These are phyloP conservation scores for Microctonus aethiopoides DNA, from an alignment of 2,888 invertebrate species.

Conservation along the genomic window DNA sequence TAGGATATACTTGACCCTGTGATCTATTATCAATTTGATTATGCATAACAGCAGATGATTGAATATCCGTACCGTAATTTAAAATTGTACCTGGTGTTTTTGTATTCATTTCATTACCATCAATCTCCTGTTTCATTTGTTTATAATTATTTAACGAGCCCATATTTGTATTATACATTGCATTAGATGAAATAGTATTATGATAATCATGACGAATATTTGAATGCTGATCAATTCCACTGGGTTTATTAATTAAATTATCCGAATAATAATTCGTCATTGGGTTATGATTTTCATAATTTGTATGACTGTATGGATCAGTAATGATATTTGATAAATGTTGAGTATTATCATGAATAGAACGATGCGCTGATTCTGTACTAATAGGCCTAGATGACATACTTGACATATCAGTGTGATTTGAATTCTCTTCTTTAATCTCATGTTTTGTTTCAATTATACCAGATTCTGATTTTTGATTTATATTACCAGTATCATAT, in stretches of 20 bases:
- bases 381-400: constrained; percentile 54
- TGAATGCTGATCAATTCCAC: constrained; percentile 41
- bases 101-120: constrained; percentile 47
- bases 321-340: constrained; percentile 50
- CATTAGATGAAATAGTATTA: constrained; percentile 49
- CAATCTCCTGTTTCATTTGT: constrained; percentile 51
- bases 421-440: constrained; percentile 60
- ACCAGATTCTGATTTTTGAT: constrained; percentile 33
- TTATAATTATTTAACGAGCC: constrained; percentile 45
- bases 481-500: constrained; percentile 27
- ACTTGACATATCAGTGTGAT: constrained; percentile 56
- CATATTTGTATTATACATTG: constrained; percentile 50
- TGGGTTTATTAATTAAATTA: constrained; percentile 48
- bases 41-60: constrained; percentile 41
- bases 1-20: constrained; percentile 46
- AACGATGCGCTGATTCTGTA: constrained; percentile 52
- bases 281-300: constrained; percentile 52
- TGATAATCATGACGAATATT: constrained; percentile 52
- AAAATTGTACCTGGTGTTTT: constrained; percentile 40
- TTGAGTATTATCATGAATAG: constrained; percentile 48
- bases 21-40: constrained; percentile 45
- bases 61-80: constrained; percentile 50
- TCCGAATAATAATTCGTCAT: constrained; percentile 52
- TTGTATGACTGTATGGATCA: constrained; percentile 47
- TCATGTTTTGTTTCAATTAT: constrained; percentile 52